Percentiles rank a stretch among this genome's conserved stretches.
Evolutionary conservation across 2,797 vertebrate genomes (phyloP).

Genomic region (Danio kyathit): DNA sequence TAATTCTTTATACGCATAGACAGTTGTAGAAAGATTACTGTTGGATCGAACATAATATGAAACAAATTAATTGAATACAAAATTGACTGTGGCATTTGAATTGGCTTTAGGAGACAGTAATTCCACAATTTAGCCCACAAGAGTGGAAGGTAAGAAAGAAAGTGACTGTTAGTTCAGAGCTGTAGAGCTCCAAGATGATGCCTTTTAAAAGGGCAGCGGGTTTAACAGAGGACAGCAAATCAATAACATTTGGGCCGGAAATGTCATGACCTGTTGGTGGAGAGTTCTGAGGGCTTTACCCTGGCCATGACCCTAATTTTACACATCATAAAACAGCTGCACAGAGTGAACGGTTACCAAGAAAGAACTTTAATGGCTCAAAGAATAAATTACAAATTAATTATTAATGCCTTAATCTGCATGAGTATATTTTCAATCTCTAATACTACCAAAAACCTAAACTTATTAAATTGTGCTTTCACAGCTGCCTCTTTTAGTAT

Average conservation of each 20-base stretch:
- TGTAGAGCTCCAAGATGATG: slow-evolving; percentile 16
- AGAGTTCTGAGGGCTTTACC: slow-evolving; percentile 20
- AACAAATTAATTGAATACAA: background rate
- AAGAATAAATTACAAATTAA: background rate
- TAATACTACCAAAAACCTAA: too few relatives aligned
- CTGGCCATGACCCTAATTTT: background rate
- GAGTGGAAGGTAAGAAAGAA: slow-evolving; percentile 5
- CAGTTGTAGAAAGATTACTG: background rate
- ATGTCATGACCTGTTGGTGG: slow-evolving; percentile 24
- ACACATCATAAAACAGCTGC: slow-evolving; percentile 5
- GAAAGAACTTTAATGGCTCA: background rate
- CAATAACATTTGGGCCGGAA: slow-evolving; percentile 39
- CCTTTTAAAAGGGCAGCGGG: slow-evolving; percentile 70
- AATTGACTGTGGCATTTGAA: too few relatives aligned
- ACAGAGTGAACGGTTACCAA: background rate
- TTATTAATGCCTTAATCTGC: too few relatives aligned
- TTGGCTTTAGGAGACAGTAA: background rate
- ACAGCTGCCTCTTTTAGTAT: too few relatives aligned
- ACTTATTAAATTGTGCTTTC: too few relatives aligned
- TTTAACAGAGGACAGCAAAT: slow-evolving; percentile 50
- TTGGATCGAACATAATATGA: background rate
- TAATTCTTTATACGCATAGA: background rate
- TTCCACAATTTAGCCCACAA: background rate
- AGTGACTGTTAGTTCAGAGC: slow-evolving; percentile 5
- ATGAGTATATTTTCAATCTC: too few relatives aligned